Base-by-base conservation (phyloP, 2,797 vertebrate genomes). In the Agapornis canus region DNA sequence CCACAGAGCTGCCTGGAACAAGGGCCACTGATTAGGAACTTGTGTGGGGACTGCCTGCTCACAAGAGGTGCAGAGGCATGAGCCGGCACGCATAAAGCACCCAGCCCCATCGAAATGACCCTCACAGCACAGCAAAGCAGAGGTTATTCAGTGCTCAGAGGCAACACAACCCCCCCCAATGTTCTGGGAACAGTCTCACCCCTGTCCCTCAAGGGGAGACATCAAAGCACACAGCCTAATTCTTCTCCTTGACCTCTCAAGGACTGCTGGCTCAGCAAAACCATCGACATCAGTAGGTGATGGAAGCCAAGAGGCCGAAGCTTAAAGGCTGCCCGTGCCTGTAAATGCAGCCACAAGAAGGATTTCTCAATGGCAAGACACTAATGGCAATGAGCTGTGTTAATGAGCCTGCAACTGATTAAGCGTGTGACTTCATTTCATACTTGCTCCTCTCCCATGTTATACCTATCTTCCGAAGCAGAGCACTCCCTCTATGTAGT, bases 201-300 rank as follows among this genome's bases (percentile, higher is more conserved):
- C 1, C 32, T 1, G 1, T 52, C 45, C 69, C 56, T 20, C 15
- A 29, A 19, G 21, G 18, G n/a, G 35, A 31, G 51, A 21, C 14
- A 11, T 3, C 48, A 45, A 25, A 68, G 57, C 43, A 35, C 27
- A 31, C 5, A 10, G 52, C 5, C 8, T 7, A 10, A 12, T 14
- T 18, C 3, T 10, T 40, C 60, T 16, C 51, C 60, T 31, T 9
- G 29, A 40, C 9, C 27, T 31, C 42, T 21, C 69, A 2, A 3
- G 37, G 79, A 21, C 26, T 37, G 32, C 27, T 31, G 52, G 40
- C 63, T 84, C 63, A 65, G 59, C 82, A 25, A 40, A 37, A 32
- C 5, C 7, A 14, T 5, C 10, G 8, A 4, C 43, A 16, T 70
- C 6, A 4, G 39, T 8, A 10, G 2, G 43, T 5, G 48, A 32